Percentiles rank a stretch among this genome's conserved stretches.
These are phyloP conservation scores for Amphimallon solstitiale DNA, from an alignment of 2,888 invertebrate species.

Conservation along the genomic window DNA sequence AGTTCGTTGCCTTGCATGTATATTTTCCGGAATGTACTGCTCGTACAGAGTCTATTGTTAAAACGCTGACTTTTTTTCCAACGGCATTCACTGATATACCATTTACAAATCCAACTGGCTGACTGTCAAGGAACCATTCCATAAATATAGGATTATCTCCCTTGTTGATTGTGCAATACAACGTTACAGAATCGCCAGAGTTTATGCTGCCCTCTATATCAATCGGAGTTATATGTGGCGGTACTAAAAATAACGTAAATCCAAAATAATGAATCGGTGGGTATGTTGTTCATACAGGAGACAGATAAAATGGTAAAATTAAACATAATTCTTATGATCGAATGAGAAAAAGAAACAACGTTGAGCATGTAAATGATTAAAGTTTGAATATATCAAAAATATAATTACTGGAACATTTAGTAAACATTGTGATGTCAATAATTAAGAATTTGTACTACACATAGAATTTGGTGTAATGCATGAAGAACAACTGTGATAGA, in stretches of 20 bases:
- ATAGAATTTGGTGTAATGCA: too few relatives aligned
- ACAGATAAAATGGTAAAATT: too few relatives aligned
- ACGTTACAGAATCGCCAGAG: slow-evolving; percentile 71
- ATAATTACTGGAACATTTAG: too few relatives aligned
- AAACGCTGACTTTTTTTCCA: slow-evolving; percentile 69
- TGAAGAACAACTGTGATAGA: too few relatives aligned
- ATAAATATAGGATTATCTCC: slow-evolving; percentile 62
- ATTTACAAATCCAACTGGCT: slow-evolving; percentile 68
- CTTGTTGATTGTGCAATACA: slow-evolving; percentile 76
- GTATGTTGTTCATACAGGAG: too few relatives aligned
- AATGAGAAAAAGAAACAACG: too few relatives aligned
- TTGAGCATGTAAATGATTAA: too few relatives aligned
- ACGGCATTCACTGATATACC: slow-evolving; percentile 70
- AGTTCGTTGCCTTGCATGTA: slow-evolving; percentile 76
- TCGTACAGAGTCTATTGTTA: slow-evolving; percentile 71
- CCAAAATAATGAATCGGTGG: background rate
- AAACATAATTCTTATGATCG: too few relatives aligned
- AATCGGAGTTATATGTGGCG: slow-evolving; percentile 69
- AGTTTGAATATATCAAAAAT: too few relatives aligned
- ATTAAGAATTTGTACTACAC: too few relatives aligned
- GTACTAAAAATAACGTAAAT: slow-evolving; percentile 49
- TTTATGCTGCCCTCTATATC: slow-evolving; percentile 66
- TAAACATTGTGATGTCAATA: too few relatives aligned
- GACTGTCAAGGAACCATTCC: slow-evolving; percentile 69
- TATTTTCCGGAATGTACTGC: slow-evolving; percentile 77